These are phyloP conservation scores for Heterotis niloticus DNA, from an alignment of 2,113 vertebrate genomes.

Conservation along the genomic window DNA sequence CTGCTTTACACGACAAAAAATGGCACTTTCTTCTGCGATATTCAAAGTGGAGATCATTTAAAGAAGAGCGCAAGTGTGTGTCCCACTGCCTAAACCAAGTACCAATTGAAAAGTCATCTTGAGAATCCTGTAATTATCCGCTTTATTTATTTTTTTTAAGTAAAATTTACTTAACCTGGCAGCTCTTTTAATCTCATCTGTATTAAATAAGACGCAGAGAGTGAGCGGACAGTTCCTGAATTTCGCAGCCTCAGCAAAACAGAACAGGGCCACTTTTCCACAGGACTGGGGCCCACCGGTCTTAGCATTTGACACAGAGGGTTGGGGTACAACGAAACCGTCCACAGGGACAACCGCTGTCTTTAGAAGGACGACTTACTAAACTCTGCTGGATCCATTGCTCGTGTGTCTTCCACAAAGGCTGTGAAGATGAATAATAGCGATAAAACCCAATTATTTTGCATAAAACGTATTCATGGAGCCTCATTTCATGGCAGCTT, in stretches of 20 bases:
- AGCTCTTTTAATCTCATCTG: not conserved
- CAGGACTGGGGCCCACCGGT: no score
- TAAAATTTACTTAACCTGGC: slow-evolving; percentile 2
- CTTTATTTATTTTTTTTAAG: slow-evolving; percentile 12
- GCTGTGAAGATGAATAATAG: no score
- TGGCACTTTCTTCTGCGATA: not conserved
- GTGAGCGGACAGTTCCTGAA: not conserved
- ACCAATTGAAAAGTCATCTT: not conserved
- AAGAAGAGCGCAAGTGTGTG: not conserved
- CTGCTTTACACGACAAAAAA: not conserved
- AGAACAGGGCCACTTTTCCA: no score
- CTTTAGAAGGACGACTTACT: no score
- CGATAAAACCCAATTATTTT: no score
- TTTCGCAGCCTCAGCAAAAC: not conserved
- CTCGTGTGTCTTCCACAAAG: no score
- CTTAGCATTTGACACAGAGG: no score
- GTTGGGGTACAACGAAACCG: no score
- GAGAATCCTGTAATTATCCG: not conserved
- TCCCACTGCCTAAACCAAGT: not conserved
- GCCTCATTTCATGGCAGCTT: no score
- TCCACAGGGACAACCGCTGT: no score
- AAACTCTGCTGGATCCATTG: no score
- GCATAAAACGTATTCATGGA: no score
- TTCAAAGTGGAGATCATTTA: not conserved
- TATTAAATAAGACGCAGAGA: not conserved